Evolutionary conservation across 2,113 vertebrate genomes (phyloP), one percentile per base, ranked within the genome.

Genomic region (Nothocercus nigrocapillus): DNA sequence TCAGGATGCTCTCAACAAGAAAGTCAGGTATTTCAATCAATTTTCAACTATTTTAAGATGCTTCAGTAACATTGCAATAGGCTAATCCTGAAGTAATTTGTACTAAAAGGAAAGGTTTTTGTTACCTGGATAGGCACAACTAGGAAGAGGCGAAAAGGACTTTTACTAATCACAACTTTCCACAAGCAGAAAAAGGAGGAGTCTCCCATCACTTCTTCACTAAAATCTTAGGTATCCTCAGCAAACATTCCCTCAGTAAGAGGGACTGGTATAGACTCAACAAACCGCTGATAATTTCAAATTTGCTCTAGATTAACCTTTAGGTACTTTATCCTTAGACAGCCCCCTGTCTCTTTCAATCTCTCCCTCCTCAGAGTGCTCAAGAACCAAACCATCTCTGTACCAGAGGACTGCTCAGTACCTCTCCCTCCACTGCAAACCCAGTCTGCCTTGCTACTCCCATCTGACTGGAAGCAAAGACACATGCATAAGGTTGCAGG

Each of bases 401-500:
- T 68, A 85, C 69, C 54, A 84, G 73, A 93, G 66, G 66, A 53
- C 56, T 95, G 75, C 90, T 86, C 68, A 74, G 44, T 69, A 63
- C 24, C 89, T 85, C 82, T 77, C 72, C 83, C 85, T 83, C 47
- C 69, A 62, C 70, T 78, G 79, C 17, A 82, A 93, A 69, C 89
- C 91, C 87, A 70, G 45, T 32, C 82, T 84, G 80, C 69, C 83
- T 83, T 94, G 85, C 90, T 93, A 92, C 64, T 90, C 94, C 85
- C 69, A 92, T 88, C 88, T 94, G 73, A 90, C 73, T 74, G 88
- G 66, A 88, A 94, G 95, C 44, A 82, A 92, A 84, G 82, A 93
- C 89, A 78, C 93, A 93, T 88, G 91, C 89, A 81, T 94, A 88
- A 90, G 80, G 77, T 68, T 70, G 93, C 76, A 96, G 11, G 88